Percentiles rank a stretch among this genome's conserved stretches.
These are phyloP conservation scores for Drosophila emarginata DNA, from an alignment of 2,888 invertebrate species.

Conservation along the genomic window DNA sequence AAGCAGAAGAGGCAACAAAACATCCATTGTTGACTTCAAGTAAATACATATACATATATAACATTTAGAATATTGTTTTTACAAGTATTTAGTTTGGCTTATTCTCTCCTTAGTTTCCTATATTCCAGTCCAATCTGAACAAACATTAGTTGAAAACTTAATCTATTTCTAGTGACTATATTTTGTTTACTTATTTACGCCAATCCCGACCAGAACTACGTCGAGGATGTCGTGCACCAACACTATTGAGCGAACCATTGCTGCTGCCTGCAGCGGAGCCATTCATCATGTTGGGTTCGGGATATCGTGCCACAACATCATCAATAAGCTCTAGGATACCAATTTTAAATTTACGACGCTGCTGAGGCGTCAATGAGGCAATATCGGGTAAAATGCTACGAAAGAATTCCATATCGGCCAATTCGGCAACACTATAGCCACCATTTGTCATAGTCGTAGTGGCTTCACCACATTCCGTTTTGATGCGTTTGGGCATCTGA, in stretches of 20 bases:
- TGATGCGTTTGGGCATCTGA: conserved; percentile 73
- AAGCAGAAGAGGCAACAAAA: too few relatives aligned
- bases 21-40: too few relatives aligned
- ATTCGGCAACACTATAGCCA: conserved; percentile 64
- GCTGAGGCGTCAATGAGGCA: conserved; percentile 82
- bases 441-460: conserved; percentile 60
- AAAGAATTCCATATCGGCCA: conserved; percentile 83
- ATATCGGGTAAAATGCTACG: conserved; percentile 84
- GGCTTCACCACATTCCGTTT: conserved; percentile 77
- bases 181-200: conserved; percentile 44
- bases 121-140: background rate
- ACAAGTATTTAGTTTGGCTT: background rate
- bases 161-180: background rate
- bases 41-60: too few relatives aligned
- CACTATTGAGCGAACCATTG: conserved; percentile 19
- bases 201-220: conserved; percentile 70
- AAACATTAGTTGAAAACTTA: background rate
- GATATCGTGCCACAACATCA: conserved; percentile 81
- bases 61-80: background rate
- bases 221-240: conserved; percentile 36
- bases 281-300: conserved; percentile 51
- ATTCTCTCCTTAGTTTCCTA: background rate
- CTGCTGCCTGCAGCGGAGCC: conserved; percentile 37
- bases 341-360: conserved; percentile 84
- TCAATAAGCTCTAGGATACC: conserved; percentile 84